Evolutionary conservation across 2,113 vertebrate genomes (phyloP).

Genomic region (Megaceryle torquata): DNA sequence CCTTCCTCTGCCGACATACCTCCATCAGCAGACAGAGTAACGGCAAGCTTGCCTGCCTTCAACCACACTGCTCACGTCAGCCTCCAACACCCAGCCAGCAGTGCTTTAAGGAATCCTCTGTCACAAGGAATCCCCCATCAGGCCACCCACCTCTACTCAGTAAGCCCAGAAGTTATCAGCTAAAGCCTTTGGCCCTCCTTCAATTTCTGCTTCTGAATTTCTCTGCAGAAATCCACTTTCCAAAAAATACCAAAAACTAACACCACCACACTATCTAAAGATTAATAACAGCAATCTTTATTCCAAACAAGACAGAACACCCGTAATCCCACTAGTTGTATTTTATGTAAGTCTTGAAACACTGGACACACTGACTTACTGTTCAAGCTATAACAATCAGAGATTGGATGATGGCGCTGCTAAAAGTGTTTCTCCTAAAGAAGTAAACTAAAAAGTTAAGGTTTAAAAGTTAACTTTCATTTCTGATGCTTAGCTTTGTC

Average conservation of each 20-base stretch:
- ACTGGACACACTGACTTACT: not conserved
- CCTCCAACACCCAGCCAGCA: not conserved
- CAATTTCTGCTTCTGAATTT: not conserved
- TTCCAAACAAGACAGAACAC: conserved; percentile 25
- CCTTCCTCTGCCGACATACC: rapidly evolving
- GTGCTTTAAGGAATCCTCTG: not conserved
- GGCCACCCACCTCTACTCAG: not conserved
- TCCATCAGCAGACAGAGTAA: rapidly evolving
- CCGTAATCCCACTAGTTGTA: not conserved
- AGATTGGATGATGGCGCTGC: not conserved
- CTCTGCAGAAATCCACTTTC: not conserved
- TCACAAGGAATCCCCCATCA: not conserved
- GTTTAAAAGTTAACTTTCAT: conserved; percentile 21
- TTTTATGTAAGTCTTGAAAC: conserved; percentile 11
- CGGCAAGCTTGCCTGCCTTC: not conserved
- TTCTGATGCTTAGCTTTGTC: conserved; percentile 44
- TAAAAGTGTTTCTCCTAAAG: conserved; percentile 30
- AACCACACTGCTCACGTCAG: rapidly evolving
- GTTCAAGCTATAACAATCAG: not conserved
- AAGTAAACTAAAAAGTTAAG: conserved; percentile 20
- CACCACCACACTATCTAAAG: not conserved
- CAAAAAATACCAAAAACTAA: not conserved
- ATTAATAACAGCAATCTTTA: conserved; percentile 36
- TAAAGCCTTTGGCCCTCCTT: not conserved
- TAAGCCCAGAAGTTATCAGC: not conserved